Conservation (phyloP, 2,888 invertebrate genomes). For the Timema podura region DNA sequence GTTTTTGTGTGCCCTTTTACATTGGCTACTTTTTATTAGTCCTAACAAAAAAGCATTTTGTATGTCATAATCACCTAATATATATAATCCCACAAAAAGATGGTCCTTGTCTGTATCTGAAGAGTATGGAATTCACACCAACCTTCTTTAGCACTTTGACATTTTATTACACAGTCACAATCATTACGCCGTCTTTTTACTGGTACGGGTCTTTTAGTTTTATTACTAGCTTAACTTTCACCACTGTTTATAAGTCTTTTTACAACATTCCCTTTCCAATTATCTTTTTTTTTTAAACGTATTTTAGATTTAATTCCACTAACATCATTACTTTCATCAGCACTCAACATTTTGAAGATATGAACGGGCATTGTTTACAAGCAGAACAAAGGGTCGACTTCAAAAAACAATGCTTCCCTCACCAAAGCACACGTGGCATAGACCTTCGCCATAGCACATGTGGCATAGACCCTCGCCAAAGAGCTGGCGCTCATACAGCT, state of each 20-base stretch:
- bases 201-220: background rate
- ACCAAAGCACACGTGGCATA: no score
- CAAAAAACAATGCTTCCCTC: no score
- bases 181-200: background rate
- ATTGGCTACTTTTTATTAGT: background rate
- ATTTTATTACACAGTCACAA: background rate
- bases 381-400: no score
- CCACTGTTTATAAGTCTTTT: background rate
- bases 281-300: background rate
- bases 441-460: no score
- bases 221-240: background rate
- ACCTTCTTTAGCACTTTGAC: background rate
- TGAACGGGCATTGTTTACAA: no score
- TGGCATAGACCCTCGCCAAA: no score
- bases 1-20: background rate
- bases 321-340: no score
- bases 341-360: no score
- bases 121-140: conserved; percentile 7
- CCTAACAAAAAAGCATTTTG: background rate
- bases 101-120: background rate
- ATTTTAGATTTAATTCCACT: background rate
- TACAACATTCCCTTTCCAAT: background rate
- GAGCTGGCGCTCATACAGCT: no score
- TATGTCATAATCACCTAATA: background rate
- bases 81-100: background rate